These are phyloP conservation scores for Nebria salina DNA, from an alignment of 2,888 invertebrate species.

Conservation along the genomic window DNA sequence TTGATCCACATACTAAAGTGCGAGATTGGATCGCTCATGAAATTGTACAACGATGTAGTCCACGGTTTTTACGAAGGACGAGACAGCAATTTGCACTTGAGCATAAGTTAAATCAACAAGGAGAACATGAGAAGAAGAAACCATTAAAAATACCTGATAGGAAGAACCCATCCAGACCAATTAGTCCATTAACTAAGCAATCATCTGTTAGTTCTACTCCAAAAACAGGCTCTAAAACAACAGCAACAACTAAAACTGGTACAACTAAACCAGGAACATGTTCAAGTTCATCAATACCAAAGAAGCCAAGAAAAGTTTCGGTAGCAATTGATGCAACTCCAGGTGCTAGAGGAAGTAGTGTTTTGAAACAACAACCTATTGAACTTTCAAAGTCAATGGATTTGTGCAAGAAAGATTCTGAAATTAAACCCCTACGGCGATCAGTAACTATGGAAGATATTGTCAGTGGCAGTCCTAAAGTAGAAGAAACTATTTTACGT, in stretches of 20 bases:
- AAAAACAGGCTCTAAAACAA: conserved; percentile 52
- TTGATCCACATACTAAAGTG: conserved; percentile 88
- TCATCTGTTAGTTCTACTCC: conserved; percentile 33
- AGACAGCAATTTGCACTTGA: conserved; percentile 59
- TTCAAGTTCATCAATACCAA: conserved; percentile 40
- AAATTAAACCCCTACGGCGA: conserved; percentile 59
- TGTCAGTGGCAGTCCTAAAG: conserved; percentile 49
- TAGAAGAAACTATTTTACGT: conserved; percentile 51
- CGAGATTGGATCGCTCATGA: conserved; percentile 87
- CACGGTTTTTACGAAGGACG: conserved; percentile 69
- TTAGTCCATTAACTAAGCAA: conserved; percentile 54
- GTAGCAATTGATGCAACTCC: conserved; percentile 84
- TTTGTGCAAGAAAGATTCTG: conserved; percentile 55
- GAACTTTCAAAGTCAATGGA: conserved; percentile 76
- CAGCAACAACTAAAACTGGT: conserved; percentile 20
- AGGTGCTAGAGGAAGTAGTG: conserved; percentile 75
- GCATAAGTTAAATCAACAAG: conserved; percentile 57
- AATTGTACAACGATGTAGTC: conserved; percentile 77
- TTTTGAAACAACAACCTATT: conserved; percentile 79
- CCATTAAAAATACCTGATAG: conserved; percentile 50
- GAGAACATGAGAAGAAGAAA: conserved; percentile 55
- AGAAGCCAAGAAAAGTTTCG: conserved; percentile 74
- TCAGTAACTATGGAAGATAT: conserved; percentile 64
- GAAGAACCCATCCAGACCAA: conserved; percentile 59
- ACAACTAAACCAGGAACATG: conserved; percentile 64